phyloP scores from a whole-genome alignment of 37 sponge, comb jelly and placozoan genomes.

The Halisarca cf. caerulea region DNA sequence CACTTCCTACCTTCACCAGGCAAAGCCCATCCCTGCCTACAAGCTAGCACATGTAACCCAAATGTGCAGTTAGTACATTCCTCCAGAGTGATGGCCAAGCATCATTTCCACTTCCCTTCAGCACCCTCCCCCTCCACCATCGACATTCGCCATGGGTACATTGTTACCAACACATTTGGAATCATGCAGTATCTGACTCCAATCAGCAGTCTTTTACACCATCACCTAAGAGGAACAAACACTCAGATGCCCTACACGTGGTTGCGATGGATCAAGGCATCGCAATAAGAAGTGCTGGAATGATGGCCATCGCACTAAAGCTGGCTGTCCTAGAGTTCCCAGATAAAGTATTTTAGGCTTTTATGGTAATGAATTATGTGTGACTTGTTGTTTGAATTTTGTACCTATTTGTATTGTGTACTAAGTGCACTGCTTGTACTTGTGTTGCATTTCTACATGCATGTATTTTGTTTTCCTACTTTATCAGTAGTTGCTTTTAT shows the following conservation, averaged over 20 bases:
- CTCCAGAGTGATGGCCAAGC: slow-evolving; percentile 34
- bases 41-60: slow-evolving; percentile 33
- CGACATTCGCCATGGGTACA: background rate
- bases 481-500: too few relatives aligned
- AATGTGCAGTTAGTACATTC: slow-evolving; percentile 38
- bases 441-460: too few relatives aligned
- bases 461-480: too few relatives aligned
- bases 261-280: slow-evolving; percentile 1
- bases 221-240: background rate
- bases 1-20: background rate
- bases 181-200: background rate
- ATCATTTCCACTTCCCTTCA: background rate
- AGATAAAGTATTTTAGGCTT: background rate
- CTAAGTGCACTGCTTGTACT: too few relatives aligned
- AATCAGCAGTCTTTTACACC: background rate
- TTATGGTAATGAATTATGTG: too few relatives aligned
- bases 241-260: background rate
- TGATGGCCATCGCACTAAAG: slow-evolving; percentile 12
- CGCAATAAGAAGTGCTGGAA: background rate
- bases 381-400: background rate
- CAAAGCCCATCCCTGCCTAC: background rate
- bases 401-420: too few relatives aligned
- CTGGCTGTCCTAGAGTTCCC: slow-evolving; percentile 13
- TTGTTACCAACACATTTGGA: background rate
- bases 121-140: background rate